Evolutionary conservation across 2,888 invertebrate genomes (phyloP).

Genomic region (Eurytoma adleriae): DNA sequence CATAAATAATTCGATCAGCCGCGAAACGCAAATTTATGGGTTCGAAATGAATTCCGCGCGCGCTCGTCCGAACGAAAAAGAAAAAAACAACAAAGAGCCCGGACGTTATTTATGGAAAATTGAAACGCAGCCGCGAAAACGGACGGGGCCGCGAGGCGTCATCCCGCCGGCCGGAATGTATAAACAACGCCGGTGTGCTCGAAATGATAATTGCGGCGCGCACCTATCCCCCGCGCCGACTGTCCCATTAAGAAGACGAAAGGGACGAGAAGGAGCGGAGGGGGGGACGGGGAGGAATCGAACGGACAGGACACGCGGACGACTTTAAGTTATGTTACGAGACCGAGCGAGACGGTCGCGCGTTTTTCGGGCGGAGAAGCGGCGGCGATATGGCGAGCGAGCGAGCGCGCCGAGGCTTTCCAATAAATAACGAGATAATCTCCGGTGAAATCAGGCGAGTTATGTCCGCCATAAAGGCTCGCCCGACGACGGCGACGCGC

Average conservation of each 20-base stretch:
- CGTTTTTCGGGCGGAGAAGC: slow-evolving; percentile 37
- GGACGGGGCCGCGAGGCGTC: background rate
- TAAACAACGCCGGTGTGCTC: slow-evolving; percentile 37
- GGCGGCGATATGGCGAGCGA: slow-evolving; percentile 35
- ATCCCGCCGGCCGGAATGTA: slow-evolving; percentile 13
- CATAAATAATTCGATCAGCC: slow-evolving; percentile 52
- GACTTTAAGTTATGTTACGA: slow-evolving; percentile 41
- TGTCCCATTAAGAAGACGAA: slow-evolving; percentile 45
- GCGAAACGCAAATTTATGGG: slow-evolving; percentile 42
- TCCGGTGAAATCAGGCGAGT: slow-evolving; percentile 73
- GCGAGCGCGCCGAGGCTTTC: slow-evolving; percentile 63
- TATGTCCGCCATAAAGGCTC: slow-evolving; percentile 73
- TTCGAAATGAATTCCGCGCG: slow-evolving; percentile 43
- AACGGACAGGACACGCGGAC: background rate
- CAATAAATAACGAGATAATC: slow-evolving; percentile 75
- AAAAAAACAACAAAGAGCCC: background rate
- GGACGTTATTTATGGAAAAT: slow-evolving; percentile 53
- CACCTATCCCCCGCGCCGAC: background rate
- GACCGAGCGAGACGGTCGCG: slow-evolving; percentile 9
- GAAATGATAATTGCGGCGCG: slow-evolving; percentile 33
- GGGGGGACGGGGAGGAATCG: slow-evolving; percentile 6
- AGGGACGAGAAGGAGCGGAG: slow-evolving; percentile 21
- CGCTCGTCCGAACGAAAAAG: background rate
- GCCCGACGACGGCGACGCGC: slow-evolving; percentile 59
- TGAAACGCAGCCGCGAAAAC: slow-evolving; percentile 19